Evolutionary conservation across 2,797 vertebrate species (phyloP), one percentile per base, ranked within the genome.

Genomic region (Passerculus sandwichensis): DNA sequence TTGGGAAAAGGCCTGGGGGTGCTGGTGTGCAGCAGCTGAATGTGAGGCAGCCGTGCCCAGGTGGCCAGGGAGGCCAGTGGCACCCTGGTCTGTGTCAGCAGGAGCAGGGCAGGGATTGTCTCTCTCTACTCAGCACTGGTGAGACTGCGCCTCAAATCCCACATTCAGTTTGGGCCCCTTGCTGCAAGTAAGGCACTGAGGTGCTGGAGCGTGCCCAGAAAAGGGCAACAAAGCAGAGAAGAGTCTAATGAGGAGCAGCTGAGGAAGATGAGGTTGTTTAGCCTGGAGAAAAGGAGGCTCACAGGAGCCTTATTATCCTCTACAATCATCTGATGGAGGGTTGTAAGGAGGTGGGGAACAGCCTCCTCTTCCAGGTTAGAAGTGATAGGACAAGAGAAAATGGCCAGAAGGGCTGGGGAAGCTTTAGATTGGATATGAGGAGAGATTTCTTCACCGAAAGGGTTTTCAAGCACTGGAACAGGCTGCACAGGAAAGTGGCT

Each of bases 151-250:
- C 14, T 60, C 23, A 25, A 26, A 53, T 42, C 12, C 6, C 4
- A 12, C 7, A 10, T 19, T 42, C 19, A 26, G 5, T 81, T 42
- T 53, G 51, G 15, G 26, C 6, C 15, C 9, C 15, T 53, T 40
- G 18, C 11, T 76, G 26, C 16, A 36, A 47, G 8, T 30, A 38
- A 30, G 22, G 42, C 6, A 25, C 8, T 40, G 7, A 40, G 18
- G 22, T 25, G 16, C 22, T 59, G 38, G 16, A 65, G 10, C 0
- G 0, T 25, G 30, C 25, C 64, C 19, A 42, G 26, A 65, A 34
- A 59, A 53, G 8, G 19, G 4, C 22, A 53, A 11, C 22, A 48
- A n/a, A 65, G 22, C 22, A 16, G 8, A 29, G 23, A 71, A 29
- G 11, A 19, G 26, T 53, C 34, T 57, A 64, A 16, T 4, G 17